Conservation (phyloP, 2,888 invertebrate genomes). For the Pristionchus exspectatus region DNA sequence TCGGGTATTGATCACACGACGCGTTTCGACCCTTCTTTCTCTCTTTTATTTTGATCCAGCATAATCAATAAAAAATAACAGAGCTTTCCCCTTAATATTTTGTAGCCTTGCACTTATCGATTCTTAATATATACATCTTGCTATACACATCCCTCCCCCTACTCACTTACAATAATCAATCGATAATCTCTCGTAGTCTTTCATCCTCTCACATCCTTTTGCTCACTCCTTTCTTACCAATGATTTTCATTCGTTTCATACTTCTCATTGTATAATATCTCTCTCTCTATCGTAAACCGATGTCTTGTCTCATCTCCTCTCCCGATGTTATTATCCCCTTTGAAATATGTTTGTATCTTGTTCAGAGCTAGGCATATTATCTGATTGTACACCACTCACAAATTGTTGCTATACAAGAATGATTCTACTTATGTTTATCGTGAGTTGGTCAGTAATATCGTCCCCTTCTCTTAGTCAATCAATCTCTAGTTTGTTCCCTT, state of each 20-base stretch:
- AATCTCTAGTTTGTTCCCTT: not conserved
- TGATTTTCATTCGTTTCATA: constrained; percentile 25
- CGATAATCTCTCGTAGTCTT: constrained; percentile 29
- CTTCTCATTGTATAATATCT: not conserved
- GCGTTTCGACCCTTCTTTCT: constrained; percentile 25
- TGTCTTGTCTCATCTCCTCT: not conserved
- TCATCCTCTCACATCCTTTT: not conserved
- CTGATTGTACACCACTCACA: not conserved
- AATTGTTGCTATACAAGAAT: constrained; percentile 15
- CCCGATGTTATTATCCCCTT: not conserved
- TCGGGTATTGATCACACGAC: constrained; percentile 23
- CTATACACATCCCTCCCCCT: not conserved
- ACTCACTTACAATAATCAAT: constrained; percentile 5
- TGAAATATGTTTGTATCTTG: not conserved
- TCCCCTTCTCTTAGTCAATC: not conserved
- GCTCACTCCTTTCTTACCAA: constrained; percentile 26
- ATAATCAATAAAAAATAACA: not conserved
- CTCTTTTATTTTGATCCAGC: not conserved
- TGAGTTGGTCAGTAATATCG: constrained; percentile 28
- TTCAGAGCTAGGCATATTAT: constrained; percentile 20
- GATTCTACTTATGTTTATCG: constrained; percentile 38
- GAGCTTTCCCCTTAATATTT: constrained; percentile 18
- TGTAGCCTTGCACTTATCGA: not conserved
- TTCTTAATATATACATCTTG: constrained; percentile 39
- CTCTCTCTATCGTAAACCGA: not conserved